phyloP scores from a whole-genome alignment of 2,888 invertebrate species.

The Macropis europaea region DNA sequence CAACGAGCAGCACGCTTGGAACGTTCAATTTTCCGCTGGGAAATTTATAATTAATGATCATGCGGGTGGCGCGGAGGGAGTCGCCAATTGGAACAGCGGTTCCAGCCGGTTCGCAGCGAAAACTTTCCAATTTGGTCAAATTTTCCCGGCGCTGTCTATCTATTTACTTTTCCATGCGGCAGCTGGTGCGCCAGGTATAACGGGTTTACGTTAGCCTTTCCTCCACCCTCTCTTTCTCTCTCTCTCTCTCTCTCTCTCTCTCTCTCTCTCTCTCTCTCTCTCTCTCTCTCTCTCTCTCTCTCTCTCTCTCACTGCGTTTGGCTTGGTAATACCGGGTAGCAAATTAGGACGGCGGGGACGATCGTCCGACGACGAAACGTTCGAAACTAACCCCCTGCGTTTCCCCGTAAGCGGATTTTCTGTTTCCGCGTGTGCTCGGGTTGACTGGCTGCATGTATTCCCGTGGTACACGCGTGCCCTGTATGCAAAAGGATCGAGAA shows the following conservation, averaged over 20 bases:
- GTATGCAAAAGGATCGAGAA: slow-evolving; percentile 5
- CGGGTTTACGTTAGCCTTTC: slow-evolving; percentile 47
- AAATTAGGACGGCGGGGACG: slow-evolving; percentile 56
- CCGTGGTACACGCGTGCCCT: slow-evolving; percentile 9
- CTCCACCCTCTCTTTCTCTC: slow-evolving; percentile 14
- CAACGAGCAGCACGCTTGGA: no score
- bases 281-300: no score
- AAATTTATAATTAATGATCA: slow-evolving; percentile 33
- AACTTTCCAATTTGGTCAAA: slow-evolving; percentile 60
- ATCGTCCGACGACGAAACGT: slow-evolving; percentile 52
- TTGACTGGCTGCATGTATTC: background rate
- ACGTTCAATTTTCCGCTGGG: background rate
- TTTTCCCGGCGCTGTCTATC: slow-evolving; percentile 54
- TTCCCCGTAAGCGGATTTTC: slow-evolving; percentile 63
- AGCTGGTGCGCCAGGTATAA: slow-evolving; percentile 52
- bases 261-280: background rate
- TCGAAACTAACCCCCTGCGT: slow-evolving; percentile 55
- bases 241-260: background rate
- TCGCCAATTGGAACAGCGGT: slow-evolving; percentile 15
- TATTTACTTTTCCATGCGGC: slow-evolving; percentile 59
- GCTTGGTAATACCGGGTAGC: slow-evolving; percentile 30
- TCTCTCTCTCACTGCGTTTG: background rate
- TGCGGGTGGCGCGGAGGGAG: background rate
- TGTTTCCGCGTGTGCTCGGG: background rate
- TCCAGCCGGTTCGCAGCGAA: slow-evolving; percentile 34